These are phyloP conservation scores for Nezara viridula DNA, from an alignment of 2,888 invertebrate species.

Conservation along the genomic window DNA sequence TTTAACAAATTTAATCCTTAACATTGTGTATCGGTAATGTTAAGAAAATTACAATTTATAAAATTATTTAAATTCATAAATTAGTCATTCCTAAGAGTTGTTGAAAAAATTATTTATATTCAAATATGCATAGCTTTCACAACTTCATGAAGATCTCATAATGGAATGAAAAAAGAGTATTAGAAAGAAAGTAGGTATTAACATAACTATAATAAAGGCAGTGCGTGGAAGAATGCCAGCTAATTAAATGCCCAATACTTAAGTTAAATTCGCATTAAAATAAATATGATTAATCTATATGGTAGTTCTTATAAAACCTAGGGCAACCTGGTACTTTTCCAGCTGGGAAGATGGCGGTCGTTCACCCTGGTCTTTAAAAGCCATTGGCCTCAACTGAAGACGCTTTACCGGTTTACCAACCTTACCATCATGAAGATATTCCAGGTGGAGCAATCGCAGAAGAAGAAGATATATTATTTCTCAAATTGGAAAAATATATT, in stretches of 20 bases:
- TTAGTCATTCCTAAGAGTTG: too few relatives aligned
- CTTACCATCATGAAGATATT: neutral
- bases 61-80: too few relatives aligned
- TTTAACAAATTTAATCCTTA: too few relatives aligned
- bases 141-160: neutral
- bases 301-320: neutral
- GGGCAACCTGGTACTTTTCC: neutral
- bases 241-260: neutral
- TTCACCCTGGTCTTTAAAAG: slow-evolving; percentile 25
- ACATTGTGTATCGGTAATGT: too few relatives aligned
- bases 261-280: neutral
- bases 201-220: too few relatives aligned
- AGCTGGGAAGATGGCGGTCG: slow-evolving; percentile 13
- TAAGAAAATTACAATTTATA: too few relatives aligned
- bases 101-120: neutral
- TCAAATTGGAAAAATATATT: too few relatives aligned
- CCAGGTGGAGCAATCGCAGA: neutral
- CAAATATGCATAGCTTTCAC: neutral
- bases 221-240: neutral
- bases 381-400: slow-evolving; percentile 32
- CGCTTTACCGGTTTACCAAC: slow-evolving; percentile 31
- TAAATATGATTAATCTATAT: neutral
- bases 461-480: neutral
- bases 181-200: too few relatives aligned
- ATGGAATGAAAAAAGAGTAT: too few relatives aligned